Evolutionary conservation across 2,113 vertebrate species (phyloP), one percentile per base, ranked within the genome.

Genomic region (Thryonomys swinderianus): DNA sequence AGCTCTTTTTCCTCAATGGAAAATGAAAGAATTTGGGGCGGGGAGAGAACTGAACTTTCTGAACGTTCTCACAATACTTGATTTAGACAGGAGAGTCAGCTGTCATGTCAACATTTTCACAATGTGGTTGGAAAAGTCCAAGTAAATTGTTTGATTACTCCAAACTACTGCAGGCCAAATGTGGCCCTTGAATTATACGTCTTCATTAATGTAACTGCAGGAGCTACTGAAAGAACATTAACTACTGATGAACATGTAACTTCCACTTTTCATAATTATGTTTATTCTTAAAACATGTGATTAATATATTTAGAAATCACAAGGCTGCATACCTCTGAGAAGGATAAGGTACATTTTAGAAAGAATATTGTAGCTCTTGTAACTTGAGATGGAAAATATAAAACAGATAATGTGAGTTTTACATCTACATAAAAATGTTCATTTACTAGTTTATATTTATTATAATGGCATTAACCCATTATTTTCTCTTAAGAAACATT

Each of bases 11-110:
- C 45, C 42, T 73, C 74, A 69, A 30, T 79, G 57, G 23, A 93
- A 88, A 48, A 85, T 86, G 51, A 94, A 95, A 37, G n/a, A 93
- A 76, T 79, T 84, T 67, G 64, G 78, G 42, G 57, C 67, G 82
- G 74, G 95, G 69, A 90, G 16, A 69, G 30, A 90, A 86, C 14
- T 83, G 57, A 86, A 86, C 67, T 87, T 89, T 86, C 74, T 62
- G 64, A 96, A 96, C 78, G 48, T 93, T 94, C 87, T 87, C 53
- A 34, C 89, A 95, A 45, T 88, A 85, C 87, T 93, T 93, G 91
- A 86, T 93, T 91, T 91, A 80, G 92, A 90, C 61, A 87, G 84
- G 86, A 95, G 95, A n/a, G 20, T 48, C 62, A 89, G 79, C 69
- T 62, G 79, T 69, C 17, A n/a, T 14, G 53, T 71, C 82, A 74